Base-by-base conservation (phyloP, 2,797 vertebrate species). In the Alosa sapidissima region DNA sequence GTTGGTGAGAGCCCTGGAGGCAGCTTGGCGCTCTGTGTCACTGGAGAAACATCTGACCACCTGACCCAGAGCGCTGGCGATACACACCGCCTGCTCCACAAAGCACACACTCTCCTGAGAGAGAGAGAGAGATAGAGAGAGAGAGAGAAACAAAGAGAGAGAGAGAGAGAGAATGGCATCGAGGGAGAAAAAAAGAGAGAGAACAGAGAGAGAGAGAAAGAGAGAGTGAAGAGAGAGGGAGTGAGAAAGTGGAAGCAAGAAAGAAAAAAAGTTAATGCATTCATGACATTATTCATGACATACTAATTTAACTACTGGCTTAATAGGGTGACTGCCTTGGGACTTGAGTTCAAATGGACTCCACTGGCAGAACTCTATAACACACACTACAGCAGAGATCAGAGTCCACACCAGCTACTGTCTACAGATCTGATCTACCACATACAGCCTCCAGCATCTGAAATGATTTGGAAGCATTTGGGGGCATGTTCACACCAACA, bases 41-140 rank as follows among this genome's bases (percentile, higher is more conserved):
- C 92, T 91, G 81, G 89, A 93, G 92, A 97, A 97, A 89, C 92
- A 94, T 89, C 90, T 85, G 85, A 98, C 94, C 83, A 96, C 91
- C 85, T 86, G 94, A 87, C 95, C 95, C 88, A 99, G 85, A 78
- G 97, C 95, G 89, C 88, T 94, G 87, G 96, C 87, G 86, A 99
- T 96, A 51, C 55, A 85, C 33, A 87, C 81, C 21, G 97, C 93
- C 89, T 95, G 96, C 82, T 96, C 95, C 86, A 85, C 94, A 90
- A 98, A 99, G 36, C 92, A 91, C 86, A 85, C 89, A 91, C 97
- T 99, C 85, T 98, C 97, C 98, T 99, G 88, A 13, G 65, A 72
- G 65, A 68, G 60, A 72, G 10, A 36, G 10, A 72, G 65, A 36
- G 28, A 72, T 11, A 36, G 28, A 72, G 28, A 36, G 65, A 36